Evolutionary conservation across 2,113 vertebrate genomes (phyloP).

Genomic region (Amblyornis subalaris): DNA sequence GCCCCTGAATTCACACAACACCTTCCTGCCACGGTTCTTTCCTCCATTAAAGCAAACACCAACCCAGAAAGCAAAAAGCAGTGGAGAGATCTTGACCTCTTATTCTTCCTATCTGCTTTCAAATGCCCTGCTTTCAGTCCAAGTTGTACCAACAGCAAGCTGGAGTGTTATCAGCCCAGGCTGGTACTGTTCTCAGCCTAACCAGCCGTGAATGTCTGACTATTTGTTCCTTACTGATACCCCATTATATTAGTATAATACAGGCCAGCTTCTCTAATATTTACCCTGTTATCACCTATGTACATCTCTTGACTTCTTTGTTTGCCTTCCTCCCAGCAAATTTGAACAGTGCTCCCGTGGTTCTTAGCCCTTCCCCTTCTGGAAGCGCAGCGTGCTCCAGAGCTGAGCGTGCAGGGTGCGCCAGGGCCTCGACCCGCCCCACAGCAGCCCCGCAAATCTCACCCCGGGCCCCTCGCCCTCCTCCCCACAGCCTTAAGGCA

Average conservation of each 20-base stretch:
- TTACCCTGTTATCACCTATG: slow-evolving; percentile 59
- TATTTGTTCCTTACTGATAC: slow-evolving; percentile 40
- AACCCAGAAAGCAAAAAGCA: not conserved
- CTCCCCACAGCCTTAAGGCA: not conserved
- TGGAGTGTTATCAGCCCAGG: slow-evolving; percentile 30
- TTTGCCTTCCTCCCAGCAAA: slow-evolving; percentile 59
- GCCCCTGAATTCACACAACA: not conserved
- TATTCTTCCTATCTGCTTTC: not conserved
- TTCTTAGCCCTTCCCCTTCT: not conserved
- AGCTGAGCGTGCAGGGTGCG: rapidly evolving
- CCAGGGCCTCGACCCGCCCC: not conserved
- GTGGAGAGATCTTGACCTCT: not conserved
- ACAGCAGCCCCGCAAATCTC: not conserved
- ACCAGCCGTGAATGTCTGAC: not conserved
- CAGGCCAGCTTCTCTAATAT: slow-evolving; percentile 48
- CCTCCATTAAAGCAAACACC: not conserved
- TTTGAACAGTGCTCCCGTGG: slow-evolving; percentile 28
- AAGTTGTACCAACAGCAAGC: slow-evolving; percentile 4
- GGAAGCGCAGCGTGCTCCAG: not conserved
- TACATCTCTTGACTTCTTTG: slow-evolving; percentile 58
- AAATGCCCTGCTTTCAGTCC: not conserved
- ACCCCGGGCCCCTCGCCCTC: rapidly evolving
- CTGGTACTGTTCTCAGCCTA: slow-evolving; percentile 1
- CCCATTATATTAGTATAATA: slow-evolving; percentile 26
- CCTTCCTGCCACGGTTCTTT: rapidly evolving